These are phyloP conservation scores for Cantharis rustica DNA, from an alignment of 2,888 invertebrate genomes.

Conservation along the genomic window DNA sequence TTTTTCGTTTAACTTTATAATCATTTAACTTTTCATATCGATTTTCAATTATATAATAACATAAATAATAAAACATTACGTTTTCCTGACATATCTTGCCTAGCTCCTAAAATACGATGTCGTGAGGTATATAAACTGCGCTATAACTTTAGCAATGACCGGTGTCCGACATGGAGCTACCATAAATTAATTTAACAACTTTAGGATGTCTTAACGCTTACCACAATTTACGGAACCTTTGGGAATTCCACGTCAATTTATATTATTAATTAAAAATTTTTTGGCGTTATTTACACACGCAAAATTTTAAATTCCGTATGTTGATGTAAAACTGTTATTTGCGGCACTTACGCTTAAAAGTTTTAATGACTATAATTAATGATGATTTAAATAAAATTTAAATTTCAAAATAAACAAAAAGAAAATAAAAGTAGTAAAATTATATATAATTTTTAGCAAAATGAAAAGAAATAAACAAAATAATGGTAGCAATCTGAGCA, in stretches of 20 bases:
- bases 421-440: background rate
- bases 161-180: constrained; percentile 50
- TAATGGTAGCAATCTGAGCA: constrained; percentile 38
- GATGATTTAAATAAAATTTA: background rate
- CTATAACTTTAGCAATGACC: constrained; percentile 56
- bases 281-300: background rate
- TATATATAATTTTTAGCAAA: background rate
- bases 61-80: constrained; percentile 14
- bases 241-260: constrained; percentile 45
- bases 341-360: background rate
- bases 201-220: constrained; percentile 52
- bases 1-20: constrained; percentile 9
- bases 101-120: constrained; percentile 26
- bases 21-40: constrained; percentile 18
- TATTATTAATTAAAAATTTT: constrained; percentile 17
- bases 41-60: constrained; percentile 19
- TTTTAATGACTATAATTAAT: background rate
- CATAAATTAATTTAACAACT: constrained; percentile 59
- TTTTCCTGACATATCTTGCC: constrained; percentile 12
- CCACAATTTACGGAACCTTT: constrained; percentile 54
- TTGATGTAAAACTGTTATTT: background rate
- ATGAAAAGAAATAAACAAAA: constrained; percentile 20
- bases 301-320: background rate
- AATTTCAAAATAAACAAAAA: background rate
- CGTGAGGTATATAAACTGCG: constrained; percentile 31